A percentile compares a stretch with the other conserved stretches of the same genome.
phyloP scores from a whole-genome alignment of 2,113 vertebrate genomes.

The Gambusia affinis region DNA sequence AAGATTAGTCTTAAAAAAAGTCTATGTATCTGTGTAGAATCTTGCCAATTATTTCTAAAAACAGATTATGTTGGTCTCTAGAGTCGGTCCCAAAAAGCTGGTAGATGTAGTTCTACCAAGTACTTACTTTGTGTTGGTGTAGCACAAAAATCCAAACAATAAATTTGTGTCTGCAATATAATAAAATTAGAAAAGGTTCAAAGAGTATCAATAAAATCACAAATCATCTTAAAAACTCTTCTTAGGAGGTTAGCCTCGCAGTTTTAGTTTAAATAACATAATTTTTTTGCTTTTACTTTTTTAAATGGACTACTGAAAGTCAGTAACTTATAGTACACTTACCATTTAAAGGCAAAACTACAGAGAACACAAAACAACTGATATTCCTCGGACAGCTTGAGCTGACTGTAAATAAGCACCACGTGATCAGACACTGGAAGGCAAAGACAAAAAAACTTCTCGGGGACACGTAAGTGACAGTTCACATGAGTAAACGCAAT shows the following conservation, averaged over 20 bases:
- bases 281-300: background rate
- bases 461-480: slow-evolving; percentile 20
- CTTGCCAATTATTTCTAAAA: no score
- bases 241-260: background rate
- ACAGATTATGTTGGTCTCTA: no score
- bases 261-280: background rate
- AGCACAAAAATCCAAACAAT: background rate
- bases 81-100: no score
- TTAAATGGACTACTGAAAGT: background rate
- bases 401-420: slow-evolving; percentile 24
- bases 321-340: slow-evolving; percentile 39
- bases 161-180: background rate
- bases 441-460: slow-evolving; percentile 10
- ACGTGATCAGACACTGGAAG: slow-evolving; percentile 25
- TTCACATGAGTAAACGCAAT: slow-evolving; percentile 24
- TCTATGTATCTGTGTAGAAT: no score
- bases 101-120: no score
- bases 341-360: slow-evolving; percentile 55
- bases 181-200: background rate
- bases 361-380: slow-evolving; percentile 44
- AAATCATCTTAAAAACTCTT: background rate
- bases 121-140: no score
- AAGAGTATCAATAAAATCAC: background rate
- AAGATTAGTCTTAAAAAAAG: no score
- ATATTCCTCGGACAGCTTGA: slow-evolving; percentile 24